Conservation (phyloP, 2,888 invertebrate genomes). For the Diabrotica balteata region DNA sequence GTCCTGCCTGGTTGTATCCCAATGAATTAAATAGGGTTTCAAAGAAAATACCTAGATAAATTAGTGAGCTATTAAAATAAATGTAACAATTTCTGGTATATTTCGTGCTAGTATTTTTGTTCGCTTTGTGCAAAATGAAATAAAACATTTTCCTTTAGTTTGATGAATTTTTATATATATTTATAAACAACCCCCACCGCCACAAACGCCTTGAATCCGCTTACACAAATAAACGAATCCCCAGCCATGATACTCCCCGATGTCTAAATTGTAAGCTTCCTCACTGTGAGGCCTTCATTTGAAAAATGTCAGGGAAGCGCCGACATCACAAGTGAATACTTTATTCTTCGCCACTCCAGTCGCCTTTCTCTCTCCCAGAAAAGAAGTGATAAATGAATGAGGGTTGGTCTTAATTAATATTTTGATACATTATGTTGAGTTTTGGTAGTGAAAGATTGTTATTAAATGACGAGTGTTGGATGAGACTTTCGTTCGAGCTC, state of each 20-base stretch:
- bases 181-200: too few species aligned
- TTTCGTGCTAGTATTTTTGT: too few species aligned
- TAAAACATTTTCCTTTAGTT: too few species aligned
- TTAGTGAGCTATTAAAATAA: too few species aligned
- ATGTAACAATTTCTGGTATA: too few species aligned
- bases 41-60: too few species aligned
- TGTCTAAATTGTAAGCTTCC: constrained; percentile 10
- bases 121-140: too few species aligned
- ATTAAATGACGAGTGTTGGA: constrained; percentile 2
- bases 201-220: neutral
- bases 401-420: constrained; percentile 14
- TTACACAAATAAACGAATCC: constrained; percentile 4
- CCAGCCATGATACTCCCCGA: constrained; percentile 2
- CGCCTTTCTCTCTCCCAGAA: neutral
- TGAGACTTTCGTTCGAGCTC: neutral
- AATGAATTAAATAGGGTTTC: too few species aligned
- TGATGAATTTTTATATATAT: too few species aligned
- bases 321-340: constrained; percentile 24
- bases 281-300: constrained; percentile 13
- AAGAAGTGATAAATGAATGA: constrained; percentile 11
- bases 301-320: constrained; percentile 24
- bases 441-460: constrained; percentile 3
- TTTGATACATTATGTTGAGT: constrained; percentile 12
- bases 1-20: too few species aligned
- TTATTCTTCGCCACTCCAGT: constrained; percentile 3